Conservation (phyloP, 2,797 vertebrate species). For the Denticeps clupeoides region DNA sequence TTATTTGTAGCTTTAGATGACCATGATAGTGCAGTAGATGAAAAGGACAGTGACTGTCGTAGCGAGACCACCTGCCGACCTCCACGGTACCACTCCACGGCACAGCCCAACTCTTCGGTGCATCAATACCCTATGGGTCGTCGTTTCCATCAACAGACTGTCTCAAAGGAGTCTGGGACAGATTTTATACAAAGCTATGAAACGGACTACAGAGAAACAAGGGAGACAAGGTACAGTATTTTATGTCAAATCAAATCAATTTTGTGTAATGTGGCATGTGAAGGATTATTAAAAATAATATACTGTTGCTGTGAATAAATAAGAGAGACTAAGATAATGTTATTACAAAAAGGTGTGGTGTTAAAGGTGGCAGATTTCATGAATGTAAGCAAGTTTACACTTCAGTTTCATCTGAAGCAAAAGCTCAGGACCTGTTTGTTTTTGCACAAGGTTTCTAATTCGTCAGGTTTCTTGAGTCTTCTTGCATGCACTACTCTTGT, state of each 20-base stretch:
- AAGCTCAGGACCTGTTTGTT: too few relatives aligned
- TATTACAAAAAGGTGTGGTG: too few relatives aligned
- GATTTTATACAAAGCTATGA: conserved; percentile 70
- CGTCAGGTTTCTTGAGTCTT: background rate
- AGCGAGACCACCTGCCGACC: conserved; percentile 81
- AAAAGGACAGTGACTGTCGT: conserved; percentile 84
- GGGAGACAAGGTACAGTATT: conserved; percentile 61
- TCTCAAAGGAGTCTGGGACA: conserved; percentile 53
- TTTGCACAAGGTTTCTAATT: too few relatives aligned
- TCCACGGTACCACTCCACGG: conserved; percentile 71
- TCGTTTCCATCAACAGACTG: conserved; percentile 58
- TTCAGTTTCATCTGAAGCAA: too few relatives aligned
- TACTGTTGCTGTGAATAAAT: too few relatives aligned
- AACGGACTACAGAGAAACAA: conserved; percentile 64
- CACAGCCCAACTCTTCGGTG: conserved; percentile 79
- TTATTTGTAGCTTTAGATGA: conserved; percentile 72
- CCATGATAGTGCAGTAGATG: conserved; percentile 77
- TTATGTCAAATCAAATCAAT: too few relatives aligned
- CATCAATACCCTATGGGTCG: conserved; percentile 78
- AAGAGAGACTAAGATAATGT: too few relatives aligned
- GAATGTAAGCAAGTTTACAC: too few relatives aligned
- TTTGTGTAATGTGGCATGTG: too few relatives aligned
- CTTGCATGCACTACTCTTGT: background rate
- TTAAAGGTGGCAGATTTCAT: too few relatives aligned
- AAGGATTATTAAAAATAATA: too few relatives aligned